A percentile compares a stretch with the other conserved stretches of the same genome.
Conservation (phyloP, 2,888 invertebrate species). For the Autographa gamma region DNA sequence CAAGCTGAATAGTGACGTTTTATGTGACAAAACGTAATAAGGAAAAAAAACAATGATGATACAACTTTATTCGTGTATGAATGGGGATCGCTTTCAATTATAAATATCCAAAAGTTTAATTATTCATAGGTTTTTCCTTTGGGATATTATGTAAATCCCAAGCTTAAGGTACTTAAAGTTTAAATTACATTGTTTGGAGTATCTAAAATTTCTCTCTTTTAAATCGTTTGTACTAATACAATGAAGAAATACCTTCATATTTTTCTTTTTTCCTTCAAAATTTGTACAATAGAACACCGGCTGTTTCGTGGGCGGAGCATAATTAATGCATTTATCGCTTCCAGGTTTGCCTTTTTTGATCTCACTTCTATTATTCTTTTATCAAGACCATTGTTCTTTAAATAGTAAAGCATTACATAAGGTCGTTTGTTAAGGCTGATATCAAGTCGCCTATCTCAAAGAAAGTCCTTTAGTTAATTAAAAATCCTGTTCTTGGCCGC, state of each 20-base stretch:
- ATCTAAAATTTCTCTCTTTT: neutral
- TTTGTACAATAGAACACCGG: conserved; percentile 40
- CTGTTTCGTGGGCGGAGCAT: conserved; percentile 42
- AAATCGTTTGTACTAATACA: neutral
- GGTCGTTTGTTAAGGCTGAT: conserved; percentile 34
- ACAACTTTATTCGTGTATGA: neutral
- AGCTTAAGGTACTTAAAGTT: neutral
- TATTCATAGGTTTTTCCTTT: conserved; percentile 4
- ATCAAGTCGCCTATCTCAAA: conserved; percentile 56
- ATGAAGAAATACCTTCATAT: conserved; percentile 6
- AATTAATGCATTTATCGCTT: conserved; percentile 46
- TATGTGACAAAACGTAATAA: conserved; percentile 10
- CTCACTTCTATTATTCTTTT: conserved; percentile 41
- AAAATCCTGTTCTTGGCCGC: conserved; percentile 32
- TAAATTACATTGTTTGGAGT: conserved; percentile 2
- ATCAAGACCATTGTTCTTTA: conserved; percentile 48
- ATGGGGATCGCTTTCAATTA: neutral
- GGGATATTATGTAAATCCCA: neutral
- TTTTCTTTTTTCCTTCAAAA: neutral
- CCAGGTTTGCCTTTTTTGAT: conserved; percentile 37
- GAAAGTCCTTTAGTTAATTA: conserved; percentile 57
- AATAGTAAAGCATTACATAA: conserved; percentile 37
- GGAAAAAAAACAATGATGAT: conserved; percentile 1
- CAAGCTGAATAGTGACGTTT: conserved; percentile 7
- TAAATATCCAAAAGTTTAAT: neutral